Conservation (phyloP, 2,113 vertebrate genomes). For the Oophaga pumilio region DNA sequence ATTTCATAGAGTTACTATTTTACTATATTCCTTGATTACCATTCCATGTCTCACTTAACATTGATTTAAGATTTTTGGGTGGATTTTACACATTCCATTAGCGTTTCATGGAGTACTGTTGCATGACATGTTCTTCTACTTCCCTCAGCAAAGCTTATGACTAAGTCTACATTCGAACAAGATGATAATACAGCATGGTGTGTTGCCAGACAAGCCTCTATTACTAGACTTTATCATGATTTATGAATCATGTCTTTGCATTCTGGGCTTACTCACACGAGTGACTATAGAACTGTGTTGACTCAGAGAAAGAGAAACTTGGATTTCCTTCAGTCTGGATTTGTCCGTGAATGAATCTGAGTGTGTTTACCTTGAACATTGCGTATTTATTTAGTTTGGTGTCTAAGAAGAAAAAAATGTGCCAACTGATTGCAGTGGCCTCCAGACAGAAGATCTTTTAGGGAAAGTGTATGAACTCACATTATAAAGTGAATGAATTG, state of each 20-base stretch:
- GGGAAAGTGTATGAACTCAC: not conserved
- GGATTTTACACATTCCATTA: constrained; percentile 49
- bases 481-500: not conserved
- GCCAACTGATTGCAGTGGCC: not conserved
- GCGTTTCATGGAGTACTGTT: constrained; percentile 26
- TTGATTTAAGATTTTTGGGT: not conserved
- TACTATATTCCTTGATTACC: constrained; percentile 37
- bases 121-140: constrained; percentile 80
- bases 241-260: constrained; percentile 82
- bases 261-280: constrained; percentile 75
- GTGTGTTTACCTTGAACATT: constrained; percentile 67
- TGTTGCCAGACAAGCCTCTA: constrained; percentile 68
- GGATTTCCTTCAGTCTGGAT: constrained; percentile 65
- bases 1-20: not conserved
- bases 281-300: constrained; percentile 73
- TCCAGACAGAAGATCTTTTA: not conserved
- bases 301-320: constrained; percentile 72
- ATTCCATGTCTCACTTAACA: constrained; percentile 44
- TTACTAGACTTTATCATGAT: constrained; percentile 74
- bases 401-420: constrained; percentile 58
- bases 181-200: constrained; percentile 66
- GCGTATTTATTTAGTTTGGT: constrained; percentile 71
- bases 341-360: constrained; percentile 69
- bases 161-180: constrained; percentile 42
- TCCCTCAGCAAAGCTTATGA: constrained; percentile 37